Evolutionary conservation across 2,797 vertebrate genomes (phyloP), one percentile per base, ranked within the genome.

Genomic region (Acropternis orthonyx): DNA sequence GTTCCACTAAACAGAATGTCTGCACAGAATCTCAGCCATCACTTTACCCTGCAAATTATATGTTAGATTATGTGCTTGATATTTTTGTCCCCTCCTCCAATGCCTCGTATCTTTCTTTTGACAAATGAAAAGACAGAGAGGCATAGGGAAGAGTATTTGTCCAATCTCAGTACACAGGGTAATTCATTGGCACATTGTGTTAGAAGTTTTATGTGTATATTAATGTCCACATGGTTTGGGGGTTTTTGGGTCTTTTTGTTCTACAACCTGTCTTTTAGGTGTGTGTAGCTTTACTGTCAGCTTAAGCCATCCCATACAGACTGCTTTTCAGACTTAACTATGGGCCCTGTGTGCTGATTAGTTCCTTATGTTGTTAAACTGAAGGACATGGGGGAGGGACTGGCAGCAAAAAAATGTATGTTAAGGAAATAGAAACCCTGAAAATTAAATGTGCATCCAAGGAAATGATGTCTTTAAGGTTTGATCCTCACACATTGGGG

Each of bases 261-360:
- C 18, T 67, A 14, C 9, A 54, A 0, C n/a, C 19, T 69, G 23
- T 34, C 26, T 44, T 77, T 71, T 32, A 51, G 18, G 20, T 85
- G 15, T 74, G 11, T 68, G 18, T 79, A 58, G 23, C 24, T 71
- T 83, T 69, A 39, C 23, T 52, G 15, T 55, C 78, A 83, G 6
- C 12, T 59, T 61, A 36, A 75, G 36, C 71, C 30, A 28, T 52
- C 39, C 52, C 7, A 0, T 41, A 44, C 52, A 65, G 27, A 19
- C 67, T 41, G 27, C 62, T 87, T 78, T 75, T 59, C 54, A 79
- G 15, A 63, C 13, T 61, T 80, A 54, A n/a, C 10, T 37, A 3
- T 54, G 65, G 30, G 22, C 39, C 6, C 20, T 37, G 49, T 2
- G 0, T 52, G 9, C 28, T 44, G n/a, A 32, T 63, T 1, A 0